Evolutionary conservation across 1,140 invertebrate genomes (phyloP), one percentile per base, ranked within the genome.

Genomic region (Fopius arisanus): DNA sequence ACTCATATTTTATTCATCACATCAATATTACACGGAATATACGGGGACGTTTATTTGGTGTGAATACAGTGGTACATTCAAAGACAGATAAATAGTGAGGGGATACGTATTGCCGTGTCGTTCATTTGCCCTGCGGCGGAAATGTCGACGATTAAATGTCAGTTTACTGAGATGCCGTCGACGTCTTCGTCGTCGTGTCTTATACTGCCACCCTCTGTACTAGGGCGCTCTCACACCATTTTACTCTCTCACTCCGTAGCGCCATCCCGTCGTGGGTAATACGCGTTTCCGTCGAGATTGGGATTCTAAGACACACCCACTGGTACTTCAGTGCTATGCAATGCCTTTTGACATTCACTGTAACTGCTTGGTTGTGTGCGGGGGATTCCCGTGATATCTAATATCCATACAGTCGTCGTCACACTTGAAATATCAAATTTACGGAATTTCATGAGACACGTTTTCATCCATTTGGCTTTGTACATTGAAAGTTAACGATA

Each of bases 81-180:
- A 67, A 67, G 37, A 28, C 66, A 40, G 23, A 23, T 26, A 67
- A 26, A 26, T 26, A 43, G 26, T 29, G 41, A n/a, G 41, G n/a
- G 43, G 28, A 26, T 33, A 37, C 12, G 16, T 70, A 51, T 59
- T 29, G 71, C 66, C 54, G 48, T 73, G 66, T 26, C 43, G 65
- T 33, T 73, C 43, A 73, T 73, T 67, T 67, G 65, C 63, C 63
- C 66, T 37, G 37, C 40, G 65, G 48, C 54, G 63, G 37, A 48
- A 73, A 73, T 73, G 71, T 73, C 71, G 71, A 67, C 71, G 71
- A 73, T 73, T 73, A 73, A 73, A 73, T 67, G 71, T 73, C 71
- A 73, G 63, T 51, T 59, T 73, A 73, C 70, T 67, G 71, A 67
- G 71, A 26, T 72, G 70, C 66, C 70, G 70, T 48, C 40, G n/a